Base-by-base conservation (phyloP, 2,797 vertebrate genomes). In the Xenops minutus region DNA sequence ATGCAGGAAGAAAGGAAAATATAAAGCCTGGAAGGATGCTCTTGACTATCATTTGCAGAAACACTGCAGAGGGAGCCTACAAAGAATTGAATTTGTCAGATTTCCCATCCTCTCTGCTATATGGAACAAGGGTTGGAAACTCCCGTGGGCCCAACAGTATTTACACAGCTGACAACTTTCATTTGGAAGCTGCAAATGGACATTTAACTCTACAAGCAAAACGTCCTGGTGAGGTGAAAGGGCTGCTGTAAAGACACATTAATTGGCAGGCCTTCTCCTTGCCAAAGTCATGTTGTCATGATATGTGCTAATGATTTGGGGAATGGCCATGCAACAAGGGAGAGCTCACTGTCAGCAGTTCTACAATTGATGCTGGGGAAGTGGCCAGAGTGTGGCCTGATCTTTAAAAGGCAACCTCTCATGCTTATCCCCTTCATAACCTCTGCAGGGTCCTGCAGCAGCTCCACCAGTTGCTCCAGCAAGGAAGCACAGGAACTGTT, bases 101-200 rank as follows among this genome's bases (percentile, higher is more conserved):
- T 82, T 91, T 95, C 32, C 90, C 48, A 91, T 71, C 22, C 22
- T 55, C 51, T 80, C 44, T 74, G 37, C 64, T 59, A 0, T 49
- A 88, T 85, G 63, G 54, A 82, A 15, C 26, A 58, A 39, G 15
- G 30, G 12, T 14, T 89, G 63, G 71, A 85, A 49, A 44, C 22
- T 86, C 83, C 41, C 4, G 0, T 34, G 63, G n/a, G 49, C 39
- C 62, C 58, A 71, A 7, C 39, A 26, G 56, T 89, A 72, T 91
- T 89, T 92, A 73, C 44, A 36, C 69, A 92, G 79, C 79, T 95
- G 93, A 80, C 73, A 67, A 18, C 54, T 83, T 81, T 23, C 34
- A 84, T 96, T 96, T 91, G 66, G 54, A 92, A 91, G 82, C 54
- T 67, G 59, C 72, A 79, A 56, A 85, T 49, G 63, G 75, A 59